Conservation (phyloP, 53 echinoderm and acorn worm genomes). For the Apostichopus leukothele region DNA sequence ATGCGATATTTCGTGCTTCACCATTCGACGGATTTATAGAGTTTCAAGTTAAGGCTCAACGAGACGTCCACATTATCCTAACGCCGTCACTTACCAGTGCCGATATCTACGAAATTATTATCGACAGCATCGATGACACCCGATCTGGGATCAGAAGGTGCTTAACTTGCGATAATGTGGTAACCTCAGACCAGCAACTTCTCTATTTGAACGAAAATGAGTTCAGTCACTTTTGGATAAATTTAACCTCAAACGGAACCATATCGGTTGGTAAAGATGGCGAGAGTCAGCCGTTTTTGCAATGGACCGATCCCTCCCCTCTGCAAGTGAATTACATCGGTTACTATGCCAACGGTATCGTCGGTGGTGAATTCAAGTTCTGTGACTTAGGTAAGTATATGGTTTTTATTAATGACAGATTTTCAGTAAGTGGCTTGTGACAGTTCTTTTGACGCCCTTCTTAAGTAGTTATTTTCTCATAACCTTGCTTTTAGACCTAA, state of each 20-base stretch:
- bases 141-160: background rate
- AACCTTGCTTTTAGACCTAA: background rate
- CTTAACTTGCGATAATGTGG: background rate
- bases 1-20: background rate
- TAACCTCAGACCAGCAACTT: background rate
- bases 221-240: background rate
- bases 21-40: background rate
- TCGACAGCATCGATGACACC: background rate
- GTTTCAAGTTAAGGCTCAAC: background rate
- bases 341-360: background rate
- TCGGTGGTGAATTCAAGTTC: background rate
- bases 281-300: background rate
- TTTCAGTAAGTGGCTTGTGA: background rate
- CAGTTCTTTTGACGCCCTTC: background rate
- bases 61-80: background rate
- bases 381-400: background rate
- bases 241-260: background rate
- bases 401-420: background rate
- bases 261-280: background rate
- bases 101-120: background rate
- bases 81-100: background rate
- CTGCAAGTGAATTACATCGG: background rate
- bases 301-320: background rate
- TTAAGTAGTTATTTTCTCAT: background rate
- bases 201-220: background rate